Conservation (phyloP, 2,113 vertebrate species). For the Trichomycterus rosablanca region DNA sequence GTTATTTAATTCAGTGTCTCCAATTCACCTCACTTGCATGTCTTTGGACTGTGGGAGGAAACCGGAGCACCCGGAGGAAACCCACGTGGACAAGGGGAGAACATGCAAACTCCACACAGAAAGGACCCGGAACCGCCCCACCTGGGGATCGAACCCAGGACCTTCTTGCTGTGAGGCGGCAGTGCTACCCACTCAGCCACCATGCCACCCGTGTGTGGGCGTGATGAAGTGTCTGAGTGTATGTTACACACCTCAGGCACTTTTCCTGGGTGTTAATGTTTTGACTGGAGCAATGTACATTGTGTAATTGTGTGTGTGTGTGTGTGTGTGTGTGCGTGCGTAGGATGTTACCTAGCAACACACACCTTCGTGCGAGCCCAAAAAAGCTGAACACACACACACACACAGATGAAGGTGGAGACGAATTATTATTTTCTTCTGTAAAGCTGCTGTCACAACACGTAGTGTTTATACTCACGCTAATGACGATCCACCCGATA, state of each 20-base stretch:
- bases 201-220: too few relatives aligned
- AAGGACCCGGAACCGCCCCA: too few relatives aligned
- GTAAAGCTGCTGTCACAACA: slow-evolving; percentile 20
- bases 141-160: too few relatives aligned
- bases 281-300: neutral
- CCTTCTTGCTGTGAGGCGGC: too few relatives aligned
- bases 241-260: slow-evolving; percentile 4
- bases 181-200: too few relatives aligned
- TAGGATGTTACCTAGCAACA: neutral
- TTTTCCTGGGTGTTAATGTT: neutral
- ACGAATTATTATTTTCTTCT: slow-evolving; percentile 1
- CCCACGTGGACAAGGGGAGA: too few relatives aligned
- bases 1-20: too few relatives aligned
- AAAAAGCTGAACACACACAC: slow-evolving; percentile 14
- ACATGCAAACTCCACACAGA: too few relatives aligned
- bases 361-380: neutral
- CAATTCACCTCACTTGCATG: too few relatives aligned
- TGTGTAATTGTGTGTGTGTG: slow-evolving; percentile 11
- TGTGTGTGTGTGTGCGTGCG: slow-evolving; percentile 12
- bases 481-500: too few relatives aligned
- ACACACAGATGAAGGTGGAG: slow-evolving; percentile 10
- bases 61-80: too few relatives aligned
- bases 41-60: too few relatives aligned
- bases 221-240: slow-evolving; percentile 8
- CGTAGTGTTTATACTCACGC: neutral